Conservation (phyloP, 2,888 invertebrate genomes). For the Brachyptera putata region DNA sequence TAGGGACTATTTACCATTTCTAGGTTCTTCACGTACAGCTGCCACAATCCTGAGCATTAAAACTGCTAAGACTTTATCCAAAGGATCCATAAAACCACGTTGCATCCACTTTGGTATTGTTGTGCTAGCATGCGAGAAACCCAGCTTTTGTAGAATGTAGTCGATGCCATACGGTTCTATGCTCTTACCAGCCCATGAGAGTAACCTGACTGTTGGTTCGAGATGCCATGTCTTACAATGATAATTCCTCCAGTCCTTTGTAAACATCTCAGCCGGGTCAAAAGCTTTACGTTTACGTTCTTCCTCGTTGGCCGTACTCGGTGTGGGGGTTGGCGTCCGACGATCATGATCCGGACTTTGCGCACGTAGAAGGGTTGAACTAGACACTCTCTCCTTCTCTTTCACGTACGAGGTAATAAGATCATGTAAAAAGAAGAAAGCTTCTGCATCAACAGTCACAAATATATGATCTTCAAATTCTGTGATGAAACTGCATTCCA, state of each 20-base stretch:
- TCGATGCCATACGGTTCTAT: conserved; percentile 98
- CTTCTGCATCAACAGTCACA: conserved; percentile 96
- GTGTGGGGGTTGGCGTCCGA: conserved; percentile 34
- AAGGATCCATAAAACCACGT: conserved; percentile 94
- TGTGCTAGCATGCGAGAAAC: conserved; percentile 94
- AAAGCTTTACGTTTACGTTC: conserved; percentile 42
- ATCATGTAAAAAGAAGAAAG: conserved; percentile 96
- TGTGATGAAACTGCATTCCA: conserved; percentile 95
- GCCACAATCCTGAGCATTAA: conserved; percentile 67
- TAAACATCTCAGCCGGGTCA: conserved; percentile 58
- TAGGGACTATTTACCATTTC: no score
- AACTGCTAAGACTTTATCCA: conserved; percentile 85
- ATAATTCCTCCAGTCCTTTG: conserved; percentile 86
- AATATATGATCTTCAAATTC: conserved; percentile 99
- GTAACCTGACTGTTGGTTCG: conserved; percentile 82
- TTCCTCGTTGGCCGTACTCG: not conserved
- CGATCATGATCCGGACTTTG: conserved; percentile 45
- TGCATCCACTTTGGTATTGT: conserved; percentile 99
- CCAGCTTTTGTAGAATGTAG: conserved; percentile 95
- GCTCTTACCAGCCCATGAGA: conserved; percentile 91
- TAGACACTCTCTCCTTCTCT: conserved; percentile 74
- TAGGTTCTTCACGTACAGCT: conserved; percentile 44
- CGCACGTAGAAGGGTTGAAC: conserved; percentile 38
- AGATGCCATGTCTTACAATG: conserved; percentile 94
- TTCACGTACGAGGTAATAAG: conserved; percentile 93